phyloP scores from a whole-genome alignment of 2,113 vertebrate species.

The Ovibos moschatus region DNA sequence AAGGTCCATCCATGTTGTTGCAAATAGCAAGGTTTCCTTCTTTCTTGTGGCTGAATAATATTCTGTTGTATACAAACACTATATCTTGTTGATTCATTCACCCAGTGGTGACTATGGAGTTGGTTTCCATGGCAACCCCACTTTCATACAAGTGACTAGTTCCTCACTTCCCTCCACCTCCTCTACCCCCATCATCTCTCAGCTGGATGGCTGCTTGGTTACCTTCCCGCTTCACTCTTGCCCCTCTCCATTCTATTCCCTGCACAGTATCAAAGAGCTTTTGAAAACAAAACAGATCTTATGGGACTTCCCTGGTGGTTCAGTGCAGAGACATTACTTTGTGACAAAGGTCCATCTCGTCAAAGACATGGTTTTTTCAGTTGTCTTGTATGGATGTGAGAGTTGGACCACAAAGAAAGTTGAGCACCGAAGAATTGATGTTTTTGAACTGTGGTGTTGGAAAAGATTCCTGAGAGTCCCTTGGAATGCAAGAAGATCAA shows the following conservation, averaged over 20 bases:
- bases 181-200: background rate
- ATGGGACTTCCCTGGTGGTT: background rate
- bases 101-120: background rate
- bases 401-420: background rate
- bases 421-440: background rate
- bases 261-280: background rate
- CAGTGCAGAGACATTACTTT: background rate
- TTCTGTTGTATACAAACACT: background rate
- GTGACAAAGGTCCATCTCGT: background rate
- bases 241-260: no score
- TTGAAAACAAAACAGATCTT: background rate
- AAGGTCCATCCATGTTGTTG: background rate
- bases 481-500: background rate
- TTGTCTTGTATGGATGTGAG: background rate
- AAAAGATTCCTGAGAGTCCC: background rate
- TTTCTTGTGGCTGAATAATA: background rate
- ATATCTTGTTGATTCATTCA: background rate
- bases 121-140: background rate
- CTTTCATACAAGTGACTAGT: background rate
- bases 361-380: background rate
- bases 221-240: background rate
- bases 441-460: background rate
- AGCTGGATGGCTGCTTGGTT: fast-evolving
- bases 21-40: background rate
- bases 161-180: background rate